Evolutionary conservation across 2,888 invertebrate genomes (phyloP).

Genomic region (Creontiades dilutus): DNA sequence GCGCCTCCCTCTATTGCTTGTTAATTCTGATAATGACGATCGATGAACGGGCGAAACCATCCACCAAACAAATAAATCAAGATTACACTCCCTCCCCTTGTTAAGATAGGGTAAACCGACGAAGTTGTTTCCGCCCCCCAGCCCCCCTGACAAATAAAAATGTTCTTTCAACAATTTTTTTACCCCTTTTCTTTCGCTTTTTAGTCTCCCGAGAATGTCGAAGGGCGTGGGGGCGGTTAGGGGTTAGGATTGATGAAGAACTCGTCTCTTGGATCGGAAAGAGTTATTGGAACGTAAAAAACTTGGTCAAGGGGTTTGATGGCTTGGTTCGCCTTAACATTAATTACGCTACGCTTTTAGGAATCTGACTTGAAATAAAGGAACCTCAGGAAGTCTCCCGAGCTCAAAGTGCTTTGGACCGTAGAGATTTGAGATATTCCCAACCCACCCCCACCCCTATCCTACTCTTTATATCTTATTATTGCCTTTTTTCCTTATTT

Average conservation of each 20-base stretch:
- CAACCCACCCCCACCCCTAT: background rate
- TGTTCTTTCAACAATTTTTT: background rate
- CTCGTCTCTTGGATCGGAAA: background rate
- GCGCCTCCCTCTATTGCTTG: constrained; percentile 38
- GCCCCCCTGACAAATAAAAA: constrained; percentile 37
- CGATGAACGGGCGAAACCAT: constrained; percentile 48
- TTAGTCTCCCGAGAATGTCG: background rate
- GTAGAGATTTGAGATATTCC: background rate
- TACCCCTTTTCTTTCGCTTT: background rate
- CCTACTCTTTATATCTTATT: too few species aligned
- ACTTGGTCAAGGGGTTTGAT: constrained; percentile 29
- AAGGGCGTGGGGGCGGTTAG: too few species aligned
- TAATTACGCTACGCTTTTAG: constrained; percentile 46
- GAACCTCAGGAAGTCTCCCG: background rate
- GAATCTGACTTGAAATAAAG: constrained; percentile 34
- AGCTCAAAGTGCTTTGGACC: background rate
- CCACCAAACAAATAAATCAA: constrained; percentile 54
- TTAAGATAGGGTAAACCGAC: constrained; percentile 16
- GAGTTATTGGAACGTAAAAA: constrained; percentile 47
- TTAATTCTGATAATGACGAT: constrained; percentile 60
- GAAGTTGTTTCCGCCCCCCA: background rate
- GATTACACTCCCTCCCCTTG: constrained; percentile 23
- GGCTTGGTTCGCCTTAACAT: constrained; percentile 9
- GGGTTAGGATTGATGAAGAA: constrained; percentile 29
- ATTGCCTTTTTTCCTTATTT: background rate